Evolutionary conservation across 2,888 invertebrate genomes (phyloP), one percentile per base, ranked within the genome.

Genomic region (Tinea semifulvella): DNA sequence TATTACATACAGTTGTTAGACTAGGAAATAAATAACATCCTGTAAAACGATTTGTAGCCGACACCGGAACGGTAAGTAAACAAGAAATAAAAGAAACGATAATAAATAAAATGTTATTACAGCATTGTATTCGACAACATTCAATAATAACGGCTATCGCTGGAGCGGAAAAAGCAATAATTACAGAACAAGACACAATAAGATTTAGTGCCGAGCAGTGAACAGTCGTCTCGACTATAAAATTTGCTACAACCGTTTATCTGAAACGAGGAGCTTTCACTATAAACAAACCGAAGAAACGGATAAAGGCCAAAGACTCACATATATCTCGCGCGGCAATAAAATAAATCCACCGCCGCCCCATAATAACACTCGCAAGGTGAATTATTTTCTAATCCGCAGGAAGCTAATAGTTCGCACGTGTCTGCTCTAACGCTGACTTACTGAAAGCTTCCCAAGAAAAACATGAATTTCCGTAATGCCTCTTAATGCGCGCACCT

Each of bases 321-420:
- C 68, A 65, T 74, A 75, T 69, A 74, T 76, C 73, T 75, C 65
- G 54, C 52, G 55, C 20, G 51, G 71, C 72, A 71, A 74, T 79
- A 76, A 80, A 79, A 79, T 80, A 79, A 79, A 79, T 79, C 77
- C 75, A 57, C 56, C 66, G 60, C 63, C 19, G 56, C 63, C 64
- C 74, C 74, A 75, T 77, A 77, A 79, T 76, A 79, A 77, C 77
- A 74, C 77, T 75, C 68, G 66, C 68, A 67, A 59, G 68, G 63
- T 79, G 77, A 79, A 79, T 79, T 79, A 79, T 79, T 77, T 77
- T 80, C 76, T 79, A 79, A 80, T 80, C 77, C 75, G 58, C 53
- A 68, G 70, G 68, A 67, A 68, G 76, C 77, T 79, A 79, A 79
- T 79, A 80, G 79, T 77, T 75, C 63, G 75, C 77, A 80, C 79